Conservation (phyloP, 2,888 invertebrate genomes). For the Argynnis bischoffii region DNA sequence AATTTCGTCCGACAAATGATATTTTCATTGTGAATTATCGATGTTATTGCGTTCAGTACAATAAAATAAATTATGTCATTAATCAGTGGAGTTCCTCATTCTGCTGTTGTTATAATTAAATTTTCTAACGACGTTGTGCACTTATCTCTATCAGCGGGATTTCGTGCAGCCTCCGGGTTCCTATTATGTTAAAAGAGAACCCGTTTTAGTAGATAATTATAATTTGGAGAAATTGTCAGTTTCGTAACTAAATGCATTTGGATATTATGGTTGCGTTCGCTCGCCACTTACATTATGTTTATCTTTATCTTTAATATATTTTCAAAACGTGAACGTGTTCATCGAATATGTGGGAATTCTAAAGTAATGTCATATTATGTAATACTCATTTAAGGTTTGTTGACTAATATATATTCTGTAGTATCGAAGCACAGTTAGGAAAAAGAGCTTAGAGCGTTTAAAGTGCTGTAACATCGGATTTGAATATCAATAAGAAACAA, state of each 20-base stretch:
- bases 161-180: constrained; percentile 48
- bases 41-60: constrained; percentile 31
- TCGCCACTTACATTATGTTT: constrained; percentile 19
- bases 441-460: neutral
- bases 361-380: constrained; percentile 25
- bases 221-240: constrained; percentile 57
- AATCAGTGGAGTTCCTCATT: constrained; percentile 32
- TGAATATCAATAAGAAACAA: neutral
- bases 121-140: constrained; percentile 31
- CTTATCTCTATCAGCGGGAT: constrained; percentile 49
- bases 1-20: constrained; percentile 48
- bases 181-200: constrained; percentile 47
- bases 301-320: constrained; percentile 27
- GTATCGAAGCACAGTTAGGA: neutral
- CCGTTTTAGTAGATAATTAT: constrained; percentile 53
- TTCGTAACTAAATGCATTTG: constrained; percentile 49
- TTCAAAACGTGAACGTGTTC: constrained; percentile 28
- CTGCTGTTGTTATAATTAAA: constrained; percentile 29
- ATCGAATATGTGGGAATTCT: constrained; percentile 29
- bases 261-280: constrained; percentile 10
- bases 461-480: neutral
- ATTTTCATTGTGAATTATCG: constrained; percentile 54
- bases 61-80: constrained; percentile 36
- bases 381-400: neutral
- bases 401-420: constrained; percentile 6